Evolutionary conservation across 2,797 vertebrate species (phyloP).

Genomic region (Lerista edwardsae): DNA sequence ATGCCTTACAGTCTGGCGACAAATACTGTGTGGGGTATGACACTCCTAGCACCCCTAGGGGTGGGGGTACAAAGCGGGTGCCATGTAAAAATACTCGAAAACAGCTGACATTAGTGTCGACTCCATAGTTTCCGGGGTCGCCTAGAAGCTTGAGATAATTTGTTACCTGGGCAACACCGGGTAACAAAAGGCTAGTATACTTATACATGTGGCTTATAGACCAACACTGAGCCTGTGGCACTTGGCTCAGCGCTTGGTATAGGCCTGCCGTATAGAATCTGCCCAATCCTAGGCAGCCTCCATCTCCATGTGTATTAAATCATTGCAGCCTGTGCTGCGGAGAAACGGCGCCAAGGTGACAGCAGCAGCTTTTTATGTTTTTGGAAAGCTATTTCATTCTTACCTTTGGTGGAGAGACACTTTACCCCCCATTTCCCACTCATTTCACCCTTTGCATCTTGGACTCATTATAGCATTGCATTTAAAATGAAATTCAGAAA

Average conservation of each 20-base stretch:
- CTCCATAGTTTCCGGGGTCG: too few relatives aligned
- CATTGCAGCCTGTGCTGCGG: background rate
- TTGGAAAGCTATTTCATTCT: conserved; percentile 23
- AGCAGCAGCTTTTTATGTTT: background rate
- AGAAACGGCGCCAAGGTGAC: conserved; percentile 15
- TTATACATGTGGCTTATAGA: too few relatives aligned
- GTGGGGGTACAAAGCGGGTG: too few relatives aligned
- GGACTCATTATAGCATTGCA: conserved; percentile 16
- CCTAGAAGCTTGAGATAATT: too few relatives aligned
- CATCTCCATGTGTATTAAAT: background rate
- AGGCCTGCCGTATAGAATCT: background rate
- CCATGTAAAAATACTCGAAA: too few relatives aligned
- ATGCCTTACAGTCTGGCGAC: too few relatives aligned
- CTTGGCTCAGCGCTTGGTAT: background rate
- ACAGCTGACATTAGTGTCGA: too few relatives aligned
- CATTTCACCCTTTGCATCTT: conserved; percentile 43
- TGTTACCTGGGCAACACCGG: too few relatives aligned
- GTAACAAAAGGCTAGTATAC: too few relatives aligned
- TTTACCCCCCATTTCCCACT: conserved; percentile 20
- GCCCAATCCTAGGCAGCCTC: background rate
- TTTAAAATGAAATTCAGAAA: conserved; percentile 46
- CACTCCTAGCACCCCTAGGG: too few relatives aligned
- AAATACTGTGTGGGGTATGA: too few relatives aligned
- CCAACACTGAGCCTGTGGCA: too few relatives aligned
- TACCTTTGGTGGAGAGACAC: conserved; percentile 2